Percentiles rank a stretch among this genome's conserved stretches.
These are phyloP conservation scores for Hypothenemus hampei DNA, from an alignment of 1,140 invertebrate genomes.

Conservation along the genomic window DNA sequence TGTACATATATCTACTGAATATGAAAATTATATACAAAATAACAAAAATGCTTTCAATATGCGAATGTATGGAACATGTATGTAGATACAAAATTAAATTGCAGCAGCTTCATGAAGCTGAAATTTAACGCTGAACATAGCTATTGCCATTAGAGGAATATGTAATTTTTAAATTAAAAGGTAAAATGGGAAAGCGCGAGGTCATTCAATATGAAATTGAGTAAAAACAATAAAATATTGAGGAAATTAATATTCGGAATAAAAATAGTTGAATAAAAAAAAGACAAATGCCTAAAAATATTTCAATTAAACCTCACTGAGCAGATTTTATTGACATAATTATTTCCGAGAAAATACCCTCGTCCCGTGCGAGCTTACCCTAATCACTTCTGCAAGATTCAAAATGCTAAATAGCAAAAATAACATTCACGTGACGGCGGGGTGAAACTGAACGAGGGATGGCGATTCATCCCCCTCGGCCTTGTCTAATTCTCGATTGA, in stretches of 20 bases:
- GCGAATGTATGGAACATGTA: too few relatives aligned
- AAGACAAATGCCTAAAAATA: not conserved
- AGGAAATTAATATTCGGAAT: not conserved
- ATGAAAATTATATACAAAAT: too few relatives aligned
- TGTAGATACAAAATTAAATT: too few relatives aligned
- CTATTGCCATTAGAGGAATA: not conserved
- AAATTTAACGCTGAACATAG: too few relatives aligned
- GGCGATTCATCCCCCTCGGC: too few relatives aligned
- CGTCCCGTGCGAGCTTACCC: slow-evolving; percentile 1
- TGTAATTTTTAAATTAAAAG: too few relatives aligned
- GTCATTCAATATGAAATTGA: too few relatives aligned
- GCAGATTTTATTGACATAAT: slow-evolving; percentile 6
- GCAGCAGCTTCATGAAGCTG: too few relatives aligned
- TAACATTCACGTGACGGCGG: slow-evolving; percentile 1
- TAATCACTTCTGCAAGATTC: slow-evolving; percentile 9
- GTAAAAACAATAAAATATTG: too few relatives aligned
- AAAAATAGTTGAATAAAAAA: not conserved
- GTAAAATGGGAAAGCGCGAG: too few relatives aligned
- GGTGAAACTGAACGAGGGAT: not conserved
- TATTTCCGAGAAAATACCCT: slow-evolving; percentile 8
- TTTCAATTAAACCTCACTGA: not conserved
- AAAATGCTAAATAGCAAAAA: slow-evolving; percentile 12
- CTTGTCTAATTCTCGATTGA: slow-evolving; percentile 10
- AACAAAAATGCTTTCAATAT: too few relatives aligned
- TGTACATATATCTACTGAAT: too few relatives aligned